A percentile compares a stretch with the other conserved stretches of the same genome.
Evolutionary conservation across 1,140 invertebrate species (phyloP).

Genomic region (Eumaeus atala): DNA sequence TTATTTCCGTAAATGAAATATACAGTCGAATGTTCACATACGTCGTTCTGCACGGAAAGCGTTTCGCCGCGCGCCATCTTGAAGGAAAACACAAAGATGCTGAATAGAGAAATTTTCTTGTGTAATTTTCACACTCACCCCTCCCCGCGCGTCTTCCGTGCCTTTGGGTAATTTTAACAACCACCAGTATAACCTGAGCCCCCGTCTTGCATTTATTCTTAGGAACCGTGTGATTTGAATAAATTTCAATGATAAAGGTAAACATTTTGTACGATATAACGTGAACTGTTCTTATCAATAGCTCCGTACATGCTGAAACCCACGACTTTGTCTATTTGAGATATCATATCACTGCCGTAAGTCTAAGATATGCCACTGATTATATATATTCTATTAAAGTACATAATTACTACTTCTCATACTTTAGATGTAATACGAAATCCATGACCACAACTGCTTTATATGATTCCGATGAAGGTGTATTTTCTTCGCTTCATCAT

Average conservation of each 20-base stretch:
- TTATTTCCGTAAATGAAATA: too few relatives aligned
- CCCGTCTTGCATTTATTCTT: conserved; percentile 10
- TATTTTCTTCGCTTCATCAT: too few relatives aligned
- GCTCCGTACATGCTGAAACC: not conserved
- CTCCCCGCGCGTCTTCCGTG: conserved; percentile 31
- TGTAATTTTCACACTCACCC: conserved; percentile 69
- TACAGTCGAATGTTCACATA: conserved; percentile 17
- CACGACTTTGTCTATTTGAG: too few relatives aligned
- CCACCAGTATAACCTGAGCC: conserved; percentile 36
- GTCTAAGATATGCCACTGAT: too few relatives aligned
- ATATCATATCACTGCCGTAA: too few relatives aligned
- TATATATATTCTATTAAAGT: too few relatives aligned
- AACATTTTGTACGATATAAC: conserved; percentile 8
- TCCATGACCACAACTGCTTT: too few relatives aligned
- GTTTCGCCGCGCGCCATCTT: conserved; percentile 53
- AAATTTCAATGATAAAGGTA: conserved; percentile 11
- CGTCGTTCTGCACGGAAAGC: conserved; percentile 21
- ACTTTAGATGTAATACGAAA: too few relatives aligned
- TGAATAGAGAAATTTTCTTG: conserved; percentile 72
- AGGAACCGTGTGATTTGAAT: conserved; percentile 6
- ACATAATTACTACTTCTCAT: too few relatives aligned
- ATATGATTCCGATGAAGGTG: too few relatives aligned
- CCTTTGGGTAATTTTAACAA: conserved; percentile 40
- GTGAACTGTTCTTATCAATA: not conserved
- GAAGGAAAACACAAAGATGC: conserved; percentile 71